Conservation (phyloP, 2,797 vertebrate genomes). For the Betta splendens region DNA sequence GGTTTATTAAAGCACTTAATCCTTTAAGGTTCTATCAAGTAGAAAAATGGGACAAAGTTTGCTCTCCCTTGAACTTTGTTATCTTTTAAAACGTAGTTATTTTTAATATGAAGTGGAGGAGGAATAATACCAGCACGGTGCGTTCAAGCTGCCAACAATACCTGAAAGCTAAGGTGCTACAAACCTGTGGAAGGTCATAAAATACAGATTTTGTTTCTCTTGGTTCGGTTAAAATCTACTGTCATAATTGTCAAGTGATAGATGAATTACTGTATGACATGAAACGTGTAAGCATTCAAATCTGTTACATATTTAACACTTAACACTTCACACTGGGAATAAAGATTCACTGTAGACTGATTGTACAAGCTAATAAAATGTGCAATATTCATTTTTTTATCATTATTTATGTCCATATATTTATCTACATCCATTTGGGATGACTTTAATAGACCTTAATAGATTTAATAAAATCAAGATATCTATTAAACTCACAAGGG, state of each 20-base stretch:
- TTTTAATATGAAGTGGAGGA: neutral
- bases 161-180: neutral
- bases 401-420: too few relatives aligned
- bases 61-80: conserved; percentile 8
- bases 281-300: too few relatives aligned
- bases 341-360: too few relatives aligned
- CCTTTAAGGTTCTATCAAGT: neutral
- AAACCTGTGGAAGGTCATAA: neutral
- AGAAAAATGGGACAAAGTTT: neutral
- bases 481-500: too few relatives aligned
- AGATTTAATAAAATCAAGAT: too few relatives aligned
- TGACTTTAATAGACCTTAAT: too few relatives aligned
- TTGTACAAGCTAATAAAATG: too few relatives aligned
- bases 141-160: neutral
- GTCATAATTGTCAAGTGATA: neutral
- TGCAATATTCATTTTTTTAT: too few relatives aligned
- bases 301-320: too few relatives aligned
- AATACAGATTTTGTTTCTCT: neutral
- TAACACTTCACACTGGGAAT: too few relatives aligned
- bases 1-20: neutral
- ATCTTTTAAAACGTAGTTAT: neutral
- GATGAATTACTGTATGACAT: too few relatives aligned
- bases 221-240: neutral
- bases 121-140: neutral
- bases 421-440: too few relatives aligned